Evolutionary conservation across 2,113 vertebrate genomes (phyloP).

Genomic region (Stegastes partitus): DNA sequence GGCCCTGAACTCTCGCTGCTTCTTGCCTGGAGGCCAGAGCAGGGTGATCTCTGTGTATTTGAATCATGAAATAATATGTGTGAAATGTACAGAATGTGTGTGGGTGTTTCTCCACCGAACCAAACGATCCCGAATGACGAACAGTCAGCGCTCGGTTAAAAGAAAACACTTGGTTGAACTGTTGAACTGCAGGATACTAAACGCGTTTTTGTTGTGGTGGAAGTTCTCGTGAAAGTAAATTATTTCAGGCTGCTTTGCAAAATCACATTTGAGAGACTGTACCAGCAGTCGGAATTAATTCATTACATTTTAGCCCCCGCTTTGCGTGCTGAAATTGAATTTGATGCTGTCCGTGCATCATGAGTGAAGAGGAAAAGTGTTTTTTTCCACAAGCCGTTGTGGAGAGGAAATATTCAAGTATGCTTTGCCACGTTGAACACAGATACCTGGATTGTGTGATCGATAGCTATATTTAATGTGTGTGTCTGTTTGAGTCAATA

Average conservation of each 20-base stretch:
- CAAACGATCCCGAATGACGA: neutral
- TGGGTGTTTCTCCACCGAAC: constrained; percentile 22
- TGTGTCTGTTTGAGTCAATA: constrained; percentile 6
- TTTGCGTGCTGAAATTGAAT: neutral
- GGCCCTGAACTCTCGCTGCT: constrained; percentile 7
- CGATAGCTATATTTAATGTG: constrained; percentile 6
- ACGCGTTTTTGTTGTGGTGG: neutral
- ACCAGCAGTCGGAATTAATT: neutral
- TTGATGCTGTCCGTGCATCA: neutral
- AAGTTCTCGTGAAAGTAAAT: neutral
- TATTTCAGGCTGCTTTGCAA: neutral
- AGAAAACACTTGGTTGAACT: constrained; percentile 12
- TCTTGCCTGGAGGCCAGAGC: constrained; percentile 38
- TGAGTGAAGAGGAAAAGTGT: neutral
- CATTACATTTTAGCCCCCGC: neutral
- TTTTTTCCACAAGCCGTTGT: constrained; percentile 5
- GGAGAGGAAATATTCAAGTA: constrained; percentile 31
- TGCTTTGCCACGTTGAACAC: constrained; percentile 4
- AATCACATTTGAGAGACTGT: neutral
- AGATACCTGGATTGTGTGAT: constrained; percentile 29
- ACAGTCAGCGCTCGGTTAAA: neutral
- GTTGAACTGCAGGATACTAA: constrained; percentile 8
- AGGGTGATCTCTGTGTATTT: constrained; percentile 19
- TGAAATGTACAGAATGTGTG: constrained; percentile 19
- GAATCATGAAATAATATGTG: constrained; percentile 34